Base-by-base conservation (phyloP, 2,888 invertebrate species). In the Thera britannica region DNA sequence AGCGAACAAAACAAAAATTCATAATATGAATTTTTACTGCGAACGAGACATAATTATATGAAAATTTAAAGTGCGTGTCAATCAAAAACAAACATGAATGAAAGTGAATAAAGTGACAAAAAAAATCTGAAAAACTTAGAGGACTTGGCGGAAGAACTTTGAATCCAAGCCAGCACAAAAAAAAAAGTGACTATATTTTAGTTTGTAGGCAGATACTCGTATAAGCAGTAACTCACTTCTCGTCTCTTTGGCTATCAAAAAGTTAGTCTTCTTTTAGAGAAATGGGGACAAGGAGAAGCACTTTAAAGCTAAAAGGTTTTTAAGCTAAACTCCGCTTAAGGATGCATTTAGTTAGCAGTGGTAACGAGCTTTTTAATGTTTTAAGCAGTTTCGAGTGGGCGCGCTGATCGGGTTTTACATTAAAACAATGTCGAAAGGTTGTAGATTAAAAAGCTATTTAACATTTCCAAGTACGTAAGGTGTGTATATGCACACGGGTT, bases 201-300 rank as follows among this genome's bases (percentile, higher is more conserved):
- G 38, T 38, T 4, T 5, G 3, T 38, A 38, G 5, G 38, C 38
- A 4, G 38, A 38, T 5, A 38, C 38, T 38, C 5, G 3, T 38
- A 0, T 38, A 5, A 4, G 6, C 41, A 41, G 41, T 7, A 7
- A 5, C 6, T 41, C 41, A 4, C 2, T 41, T 12, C 56, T 41
- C 51, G 58, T 51, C 44, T 59, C 54, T 57, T 56, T 66, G 51
- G 56, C 38, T 65, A 66, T 66, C 56, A 52, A 62, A 67, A 71
- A 60, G 34, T 67, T 62, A 64, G 49, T 46, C 41, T 54, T 57
- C 23, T 54, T 55, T 54, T 46, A 36, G 46, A 59, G 57, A 79
- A 82, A 76, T 71, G 73, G 69, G 73, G 75, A 79, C 75, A 78
- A 81, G 79, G 74, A 77, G 80, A 80, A 79, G 80, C 79, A 82